Conservation (phyloP, 1,140 invertebrate species). For the Varroa destructor region DNA sequence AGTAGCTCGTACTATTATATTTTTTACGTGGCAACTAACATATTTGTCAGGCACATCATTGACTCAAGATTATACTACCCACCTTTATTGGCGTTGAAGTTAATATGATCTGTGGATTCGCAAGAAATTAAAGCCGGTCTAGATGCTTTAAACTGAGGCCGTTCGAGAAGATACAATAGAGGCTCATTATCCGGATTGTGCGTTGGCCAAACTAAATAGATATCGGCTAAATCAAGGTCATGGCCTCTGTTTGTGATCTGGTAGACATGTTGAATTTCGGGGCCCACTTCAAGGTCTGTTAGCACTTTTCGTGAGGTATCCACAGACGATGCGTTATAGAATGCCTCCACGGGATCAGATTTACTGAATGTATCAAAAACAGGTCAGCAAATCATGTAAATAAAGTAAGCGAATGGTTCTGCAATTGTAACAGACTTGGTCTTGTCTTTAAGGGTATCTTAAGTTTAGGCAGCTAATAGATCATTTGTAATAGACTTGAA, state of each 20-base stretch:
- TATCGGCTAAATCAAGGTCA: conserved; percentile 7
- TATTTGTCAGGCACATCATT: background rate
- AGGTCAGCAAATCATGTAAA: too few species aligned
- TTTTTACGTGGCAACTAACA: background rate
- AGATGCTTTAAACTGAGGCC: conserved; percentile 18
- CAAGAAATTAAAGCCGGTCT: background rate
- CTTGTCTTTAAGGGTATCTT: too few species aligned
- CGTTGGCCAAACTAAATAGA: conserved; percentile 27
- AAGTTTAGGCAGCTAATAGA: too few species aligned
- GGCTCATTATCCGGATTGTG: conserved; percentile 21
- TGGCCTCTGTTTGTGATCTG: conserved; percentile 25
- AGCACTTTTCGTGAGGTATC: background rate
- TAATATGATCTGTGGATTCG: conserved; percentile 8
- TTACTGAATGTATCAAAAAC: background rate
- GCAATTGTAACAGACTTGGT: too few species aligned
- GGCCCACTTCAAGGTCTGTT: conserved; percentile 4
- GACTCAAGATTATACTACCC: background rate
- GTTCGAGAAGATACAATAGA: conserved; percentile 13
- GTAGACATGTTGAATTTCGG: conserved; percentile 17
- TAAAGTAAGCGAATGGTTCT: too few species aligned
- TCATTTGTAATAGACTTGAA: too few species aligned
- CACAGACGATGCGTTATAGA: conserved; percentile 11
- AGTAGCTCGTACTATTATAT: background rate
- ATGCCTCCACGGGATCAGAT: conserved; percentile 15
- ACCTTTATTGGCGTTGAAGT: conserved; percentile 26